Evolutionary conservation across 53 echinoderm and acorn worm genomes (phyloP), one percentile per base, ranked within the genome.

Genomic region (Echinarachnius parma): DNA sequence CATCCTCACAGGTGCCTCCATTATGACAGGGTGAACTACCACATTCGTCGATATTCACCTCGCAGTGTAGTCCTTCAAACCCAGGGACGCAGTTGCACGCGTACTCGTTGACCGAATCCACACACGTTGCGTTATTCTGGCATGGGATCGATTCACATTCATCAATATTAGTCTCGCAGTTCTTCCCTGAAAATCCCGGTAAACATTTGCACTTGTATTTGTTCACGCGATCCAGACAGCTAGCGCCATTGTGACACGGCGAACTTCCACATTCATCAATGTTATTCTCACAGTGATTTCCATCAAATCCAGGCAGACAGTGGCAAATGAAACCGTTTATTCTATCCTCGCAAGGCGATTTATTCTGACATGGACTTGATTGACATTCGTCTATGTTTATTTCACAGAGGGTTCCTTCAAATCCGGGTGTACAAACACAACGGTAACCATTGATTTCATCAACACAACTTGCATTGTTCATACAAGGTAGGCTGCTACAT

Each of bases 41-140:
- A 50, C 86, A 86, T 31, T 89, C 85, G 15, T 85, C 77, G 10
- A 89, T 77, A 36, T 89, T 86, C 4, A 42, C 59, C n/a, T 76
- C 58, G 75, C 90, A 89, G 45, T 21, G 39, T 31, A 33, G 36
- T 21, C 90, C 90, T 39, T 52, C 75, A 54, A 83, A 94, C 18
- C 87, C 83, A 4, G 39, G 25, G 2, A 28, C 15, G 37, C 75
- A 75, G 2, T 4, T 8, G 18, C 75, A 75, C 4, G 37, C 11
- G 24, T 45, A 75, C 35, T 28, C 58, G n/a, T 57, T 37, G 26
- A 75, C 37, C 5, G 19, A 21, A 58, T 75, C 58, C 7, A 24
- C 0, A 27, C 75, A 75, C 2, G 44, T 75, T 5, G 57, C 56
- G 31, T 60, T 54, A 52, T 86, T 81, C 39, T 35, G 39, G 27